These are phyloP conservation scores for Myiothlypis chrysogaster DNA, from an alignment of 2,797 vertebrate species.

Conservation along the genomic window DNA sequence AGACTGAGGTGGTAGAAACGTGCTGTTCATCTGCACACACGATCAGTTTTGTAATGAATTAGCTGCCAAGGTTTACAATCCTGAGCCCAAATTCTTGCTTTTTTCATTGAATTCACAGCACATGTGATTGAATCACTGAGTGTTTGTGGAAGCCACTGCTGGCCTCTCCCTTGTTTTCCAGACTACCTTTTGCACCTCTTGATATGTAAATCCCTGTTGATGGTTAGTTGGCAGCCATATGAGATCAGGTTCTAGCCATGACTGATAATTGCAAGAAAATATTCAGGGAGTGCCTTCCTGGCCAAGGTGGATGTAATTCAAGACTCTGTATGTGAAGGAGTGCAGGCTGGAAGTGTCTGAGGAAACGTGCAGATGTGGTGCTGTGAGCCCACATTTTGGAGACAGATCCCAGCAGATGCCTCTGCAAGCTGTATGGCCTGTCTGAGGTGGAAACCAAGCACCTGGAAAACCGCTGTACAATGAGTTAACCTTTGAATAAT, in stretches of 20 bases:
- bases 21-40: not conserved
- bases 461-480: not conserved
- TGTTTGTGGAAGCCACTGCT: not conserved
- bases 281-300: not conserved
- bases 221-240: not conserved
- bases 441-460: not conserved
- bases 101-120: not conserved
- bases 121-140: not conserved
- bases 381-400: not conserved
- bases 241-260: not conserved
- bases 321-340: not conserved
- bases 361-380: not conserved
- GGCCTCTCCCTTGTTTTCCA: not conserved
- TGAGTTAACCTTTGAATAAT: not conserved
- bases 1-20: not conserved
- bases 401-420: not conserved
- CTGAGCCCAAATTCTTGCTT: not conserved
- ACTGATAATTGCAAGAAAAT: constrained; percentile 27
- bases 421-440: not conserved
- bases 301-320: constrained; percentile 11
- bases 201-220: not conserved
- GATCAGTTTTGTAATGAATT: not conserved
- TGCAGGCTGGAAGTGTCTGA: not conserved
- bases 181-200: not conserved
- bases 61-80: not conserved